Evolutionary conservation across 1,140 invertebrate genomes (phyloP), one percentile per base, ranked within the genome.

Genomic region (Brachionus sp.): DNA sequence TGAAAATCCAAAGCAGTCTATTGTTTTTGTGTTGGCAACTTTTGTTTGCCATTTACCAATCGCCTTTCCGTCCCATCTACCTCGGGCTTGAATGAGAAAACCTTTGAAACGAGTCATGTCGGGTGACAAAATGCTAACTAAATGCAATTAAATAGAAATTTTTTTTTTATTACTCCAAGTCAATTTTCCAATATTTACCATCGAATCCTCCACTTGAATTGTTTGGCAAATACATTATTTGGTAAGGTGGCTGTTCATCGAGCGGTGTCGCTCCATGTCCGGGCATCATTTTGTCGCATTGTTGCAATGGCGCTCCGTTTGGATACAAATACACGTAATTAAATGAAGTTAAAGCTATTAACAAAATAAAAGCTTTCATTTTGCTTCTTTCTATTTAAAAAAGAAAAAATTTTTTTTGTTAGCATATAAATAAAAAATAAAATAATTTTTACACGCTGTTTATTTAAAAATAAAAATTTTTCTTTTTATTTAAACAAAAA

Each of bases 201-300:
- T 46, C 70, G 12, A 46, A 75, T 46, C 70, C 70, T 25, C 39
- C 19, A 46, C 16, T 75, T 29, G 70, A 46, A 75, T 75, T 75
- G 3, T 46, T 75, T 0, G 39, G 42, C 9, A 29, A 10, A 75
- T 75, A 75, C 19, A 44, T 75, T 10, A 75, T 29, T 35, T 75
- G 25, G 13, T 44, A 75, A 9, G 70, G 70, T 44, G 70, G 25
- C 44, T 33, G 37, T 5, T 13, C 42, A 25, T 44, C 39, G 19
- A 46, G 10, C 6, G 70, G 70, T 46, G 6, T 4, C 0, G 9
- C n/a, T 25, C 70, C 70, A 33, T 75, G 70, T 44, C 70, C 70
- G 13, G 70, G 70, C 23, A 75, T 75, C 70, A 75, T 75, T 42
- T 75, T 35, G 44, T 44, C 70, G 29, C 70, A 75, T 35, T 46